Base-by-base conservation (phyloP, 64 coral and sea anemone species). In the Stichodactyla helianthus region DNA sequence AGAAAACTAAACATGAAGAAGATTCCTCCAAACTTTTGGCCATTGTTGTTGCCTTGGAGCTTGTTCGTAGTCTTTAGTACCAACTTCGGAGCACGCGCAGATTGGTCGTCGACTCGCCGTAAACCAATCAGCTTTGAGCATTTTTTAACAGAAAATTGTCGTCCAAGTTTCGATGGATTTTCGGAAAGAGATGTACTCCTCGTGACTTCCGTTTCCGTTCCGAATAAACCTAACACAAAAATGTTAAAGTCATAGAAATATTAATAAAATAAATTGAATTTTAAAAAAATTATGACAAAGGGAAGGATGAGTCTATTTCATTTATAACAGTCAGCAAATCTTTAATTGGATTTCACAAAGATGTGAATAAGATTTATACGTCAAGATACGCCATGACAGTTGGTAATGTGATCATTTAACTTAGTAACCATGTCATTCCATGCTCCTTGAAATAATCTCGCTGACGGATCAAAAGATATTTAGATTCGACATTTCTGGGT, bases 21-120 rank as follows among this genome's bases (percentile, higher is more conserved):
- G 51, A 81, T 81, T 81, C 78, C 78, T 17, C 50, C 52, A 81
- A 81, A 81, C 78, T 81, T 50, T 19, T 54, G 52, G 78, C 78
- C 78, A 81, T 81, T 81, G 78, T 81, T 81, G 78, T 81, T 81
- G 8, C 78, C 78, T 81, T 81, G 78, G 78, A 81, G 78, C 35
- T 52, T 23, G 4, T 81, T 81, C 78, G 78, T 81, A 18, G 51
- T 51, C 11, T 52, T 81, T 81, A 18, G 28, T 19, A 81, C 14
- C 78, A 52, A 81, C 78, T 53, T 81, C 78, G 78, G 78, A 81
- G 78, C 78, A 81, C 78, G 78, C 78, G 78, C 78, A 81, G 52
- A 54, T 53, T 19, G 4, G 78, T 81, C 78, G 51, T 6, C 50
- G 20, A 4, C 50, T 8, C 8, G 78, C 54, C 51, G 78, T 51